phyloP scores from a whole-genome alignment of 2,888 invertebrate species.

The Phyto melanocephala region DNA sequence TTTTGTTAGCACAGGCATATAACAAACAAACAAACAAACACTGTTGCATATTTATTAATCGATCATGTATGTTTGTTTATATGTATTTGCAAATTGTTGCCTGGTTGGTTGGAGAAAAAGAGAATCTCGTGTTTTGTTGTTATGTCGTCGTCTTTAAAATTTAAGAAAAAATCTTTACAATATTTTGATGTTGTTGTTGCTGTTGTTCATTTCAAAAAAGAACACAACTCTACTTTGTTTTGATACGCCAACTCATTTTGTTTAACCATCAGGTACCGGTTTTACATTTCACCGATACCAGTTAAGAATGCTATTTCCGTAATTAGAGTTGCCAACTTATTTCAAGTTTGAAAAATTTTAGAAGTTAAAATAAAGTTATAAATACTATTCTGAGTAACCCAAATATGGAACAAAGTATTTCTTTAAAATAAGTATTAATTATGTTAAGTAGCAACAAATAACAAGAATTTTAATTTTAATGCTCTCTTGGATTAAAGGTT shows the following conservation, averaged over 20 bases:
- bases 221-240: constrained; percentile 52
- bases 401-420: too few relatives aligned
- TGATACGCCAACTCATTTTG: constrained; percentile 57
- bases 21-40: neutral
- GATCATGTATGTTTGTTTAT: constrained; percentile 24
- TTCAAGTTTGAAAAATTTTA: neutral
- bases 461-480: too few relatives aligned
- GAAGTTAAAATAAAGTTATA: too few relatives aligned
- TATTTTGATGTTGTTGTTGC: constrained; percentile 26
- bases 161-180: constrained; percentile 27
- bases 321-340: neutral
- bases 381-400: too few relatives aligned
- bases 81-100: neutral
- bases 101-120: neutral
- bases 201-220: constrained; percentile 32
- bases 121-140: too few relatives aligned
- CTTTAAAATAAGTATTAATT: too few relatives aligned
- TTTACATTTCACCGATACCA: constrained; percentile 34
- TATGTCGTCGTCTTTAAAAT: neutral
- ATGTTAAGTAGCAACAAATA: too few relatives aligned
- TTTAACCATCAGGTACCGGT: constrained; percentile 48
- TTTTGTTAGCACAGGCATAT: too few relatives aligned
- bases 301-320: neutral
- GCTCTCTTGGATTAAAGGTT: too few relatives aligned
- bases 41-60: constrained; percentile 42